phyloP scores from a whole-genome alignment of 2,888 invertebrate species.

The Zygothrica quintamaculata region DNA sequence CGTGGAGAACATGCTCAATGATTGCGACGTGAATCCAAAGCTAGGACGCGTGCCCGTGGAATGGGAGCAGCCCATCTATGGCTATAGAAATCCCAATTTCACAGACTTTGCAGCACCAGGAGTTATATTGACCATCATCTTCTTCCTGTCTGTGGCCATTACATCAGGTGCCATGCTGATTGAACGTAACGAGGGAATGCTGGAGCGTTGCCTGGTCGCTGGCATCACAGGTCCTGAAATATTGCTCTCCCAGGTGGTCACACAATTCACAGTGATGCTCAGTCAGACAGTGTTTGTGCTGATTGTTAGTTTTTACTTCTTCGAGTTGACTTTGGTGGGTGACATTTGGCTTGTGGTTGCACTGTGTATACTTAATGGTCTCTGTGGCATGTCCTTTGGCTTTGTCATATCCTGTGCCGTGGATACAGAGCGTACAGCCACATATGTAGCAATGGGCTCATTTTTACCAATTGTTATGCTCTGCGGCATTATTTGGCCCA shows the following conservation, averaged over 20 bases:
- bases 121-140: conserved; percentile 94
- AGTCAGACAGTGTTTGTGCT: conserved; percentile 92
- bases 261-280: conserved; percentile 95
- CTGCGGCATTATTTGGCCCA: conserved; percentile 97
- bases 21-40: conserved; percentile 88
- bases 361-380: conserved; percentile 91
- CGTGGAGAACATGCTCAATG: conserved; percentile 87
- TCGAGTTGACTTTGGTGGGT: conserved; percentile 91
- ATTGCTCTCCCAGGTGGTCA: conserved; percentile 93
- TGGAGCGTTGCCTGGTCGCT: conserved; percentile 94
- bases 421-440: conserved; percentile 93
- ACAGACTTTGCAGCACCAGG: conserved; percentile 98
- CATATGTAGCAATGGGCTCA: conserved; percentile 93
- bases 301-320: conserved; percentile 90
- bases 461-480: conserved; percentile 94
- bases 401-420: conserved; percentile 92
- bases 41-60: conserved; percentile 85
- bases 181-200: conserved; percentile 94
- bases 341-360: conserved; percentile 90
- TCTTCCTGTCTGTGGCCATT: conserved; percentile 96
- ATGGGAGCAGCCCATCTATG: conserved; percentile 91
- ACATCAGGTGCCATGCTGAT: conserved; percentile 95
- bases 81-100: conserved; percentile 91
- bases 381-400: conserved; percentile 97
- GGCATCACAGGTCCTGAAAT: conserved; percentile 92